Conservation (phyloP, 2,888 invertebrate species). For the Andrena haemorrhoa region DNA sequence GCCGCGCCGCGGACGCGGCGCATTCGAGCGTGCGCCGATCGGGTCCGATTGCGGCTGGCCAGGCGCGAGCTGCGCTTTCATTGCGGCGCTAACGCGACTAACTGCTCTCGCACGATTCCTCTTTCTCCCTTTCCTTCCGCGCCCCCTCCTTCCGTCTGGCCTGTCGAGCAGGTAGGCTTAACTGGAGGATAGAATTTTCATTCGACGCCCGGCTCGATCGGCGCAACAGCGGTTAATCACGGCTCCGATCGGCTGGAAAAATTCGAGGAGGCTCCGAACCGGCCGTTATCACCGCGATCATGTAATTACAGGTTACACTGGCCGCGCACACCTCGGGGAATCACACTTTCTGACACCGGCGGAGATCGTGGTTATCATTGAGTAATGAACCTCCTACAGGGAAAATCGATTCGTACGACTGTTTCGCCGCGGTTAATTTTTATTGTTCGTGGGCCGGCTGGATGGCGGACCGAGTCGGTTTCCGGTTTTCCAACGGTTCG, state of each 20-base stretch:
- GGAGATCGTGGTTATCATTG: constrained; percentile 18
- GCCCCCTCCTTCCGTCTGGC: background rate
- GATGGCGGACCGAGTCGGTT: background rate
- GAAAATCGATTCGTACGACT: constrained; percentile 23
- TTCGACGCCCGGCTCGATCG: background rate
- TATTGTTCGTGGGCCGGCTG: constrained; percentile 26
- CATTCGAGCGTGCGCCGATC: constrained; percentile 71
- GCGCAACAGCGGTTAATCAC: constrained; percentile 31
- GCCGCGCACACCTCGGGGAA: constrained; percentile 17
- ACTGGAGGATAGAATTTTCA: constrained; percentile 26
- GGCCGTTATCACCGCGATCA: constrained; percentile 43
- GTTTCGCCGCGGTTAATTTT: constrained; percentile 35
- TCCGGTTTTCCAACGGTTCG: constrained; percentile 28
- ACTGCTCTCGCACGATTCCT: constrained; percentile 45
- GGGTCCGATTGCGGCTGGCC: constrained; percentile 59
- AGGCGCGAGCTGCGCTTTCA: constrained; percentile 66
- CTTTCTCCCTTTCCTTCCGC: constrained; percentile 21
- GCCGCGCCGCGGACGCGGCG: constrained; percentile 55
- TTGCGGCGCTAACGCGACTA: constrained; percentile 71
- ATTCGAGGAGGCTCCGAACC: background rate
- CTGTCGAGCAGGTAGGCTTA: background rate
- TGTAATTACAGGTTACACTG: constrained; percentile 43
- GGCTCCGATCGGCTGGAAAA: constrained; percentile 5
- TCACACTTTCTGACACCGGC: background rate
- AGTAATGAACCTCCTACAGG: background rate